Conservation (phyloP, 2,888 invertebrate species). For the Cephus rjabovi region DNA sequence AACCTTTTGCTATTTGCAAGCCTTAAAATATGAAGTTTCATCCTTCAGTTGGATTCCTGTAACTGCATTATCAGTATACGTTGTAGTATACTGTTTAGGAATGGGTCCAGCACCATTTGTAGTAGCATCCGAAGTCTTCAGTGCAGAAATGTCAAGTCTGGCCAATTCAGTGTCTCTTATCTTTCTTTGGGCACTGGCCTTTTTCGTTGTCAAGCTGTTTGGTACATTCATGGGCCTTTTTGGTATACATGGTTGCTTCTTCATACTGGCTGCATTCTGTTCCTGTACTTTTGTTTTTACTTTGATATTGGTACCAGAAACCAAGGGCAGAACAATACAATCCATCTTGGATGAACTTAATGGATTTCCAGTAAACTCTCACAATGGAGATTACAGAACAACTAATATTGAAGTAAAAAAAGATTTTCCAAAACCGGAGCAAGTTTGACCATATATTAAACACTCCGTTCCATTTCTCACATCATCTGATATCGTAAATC, state of each 20-base stretch:
- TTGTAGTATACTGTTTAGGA: slow-evolving; percentile 69
- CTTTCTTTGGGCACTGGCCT: slow-evolving; percentile 51
- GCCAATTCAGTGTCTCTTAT: slow-evolving; percentile 44
- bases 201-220: slow-evolving; percentile 54
- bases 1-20: slow-evolving; percentile 56
- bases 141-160: slow-evolving; percentile 46
- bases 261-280: slow-evolving; percentile 48
- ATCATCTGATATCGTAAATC: background rate
- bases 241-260: slow-evolving; percentile 57
- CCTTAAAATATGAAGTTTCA: slow-evolving; percentile 41
- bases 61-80: slow-evolving; percentile 67
- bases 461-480: background rate
- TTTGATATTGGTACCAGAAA: slow-evolving; percentile 53
- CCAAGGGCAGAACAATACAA: slow-evolving; percentile 56
- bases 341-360: slow-evolving; percentile 54
- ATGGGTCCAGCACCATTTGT: slow-evolving; percentile 70
- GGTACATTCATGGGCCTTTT: slow-evolving; percentile 37
- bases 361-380: slow-evolving; percentile 30
- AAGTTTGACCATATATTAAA: background rate
- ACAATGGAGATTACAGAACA: slow-evolving; percentile 25
- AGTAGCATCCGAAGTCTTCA: slow-evolving; percentile 69
- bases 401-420: slow-evolving; percentile 25
- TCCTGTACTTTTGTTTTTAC: slow-evolving; percentile 43
- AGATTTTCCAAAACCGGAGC: background rate
- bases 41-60: slow-evolving; percentile 69